phyloP scores from a whole-genome alignment of 2,113 vertebrate species.

The Promerops cafer region DNA sequence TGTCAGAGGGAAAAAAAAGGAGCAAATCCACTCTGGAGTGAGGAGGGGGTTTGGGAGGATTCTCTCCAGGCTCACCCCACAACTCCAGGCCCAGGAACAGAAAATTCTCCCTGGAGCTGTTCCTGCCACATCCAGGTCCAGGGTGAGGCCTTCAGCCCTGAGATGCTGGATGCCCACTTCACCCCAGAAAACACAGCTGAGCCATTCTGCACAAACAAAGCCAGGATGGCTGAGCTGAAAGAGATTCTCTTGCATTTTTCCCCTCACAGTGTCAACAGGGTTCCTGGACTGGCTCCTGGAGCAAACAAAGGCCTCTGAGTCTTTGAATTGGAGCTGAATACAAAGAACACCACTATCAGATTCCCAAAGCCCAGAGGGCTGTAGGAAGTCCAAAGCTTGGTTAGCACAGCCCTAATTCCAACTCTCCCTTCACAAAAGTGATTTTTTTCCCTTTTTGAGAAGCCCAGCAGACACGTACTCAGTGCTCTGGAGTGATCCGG shows the following conservation, averaged over 20 bases:
- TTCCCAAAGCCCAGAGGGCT: constrained; percentile 20
- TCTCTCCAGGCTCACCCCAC: not conserved
- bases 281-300: constrained; percentile 41
- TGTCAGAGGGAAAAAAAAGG: not conserved
- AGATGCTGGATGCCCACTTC: not conserved
- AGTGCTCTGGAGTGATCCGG: constrained; percentile 98
- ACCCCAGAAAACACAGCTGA: not conserved
- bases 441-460: not conserved
- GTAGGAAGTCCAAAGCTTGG: constrained; percentile 16
- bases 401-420: not conserved
- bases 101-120: not conserved
- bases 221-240: constrained; percentile 2
- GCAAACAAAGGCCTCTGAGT: constrained; percentile 44
- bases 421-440: not conserved
- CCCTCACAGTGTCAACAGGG: constrained; percentile 41
- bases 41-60: too few species aligned
- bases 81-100: not conserved
- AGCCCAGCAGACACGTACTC: constrained; percentile 75
- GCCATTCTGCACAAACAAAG: constrained; percentile 3
- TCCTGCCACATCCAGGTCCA: not conserved
- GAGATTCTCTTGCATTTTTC: constrained; percentile 43
- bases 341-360: constrained; percentile 48
- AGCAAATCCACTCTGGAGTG: not conserved
- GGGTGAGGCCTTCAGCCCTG: not conserved
- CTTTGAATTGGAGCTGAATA: constrained; percentile 20